Percentiles rank a stretch among this genome's conserved stretches.
phyloP scores from a whole-genome alignment of 23 tunicate species.

The Trididemnum clinides region DNA sequence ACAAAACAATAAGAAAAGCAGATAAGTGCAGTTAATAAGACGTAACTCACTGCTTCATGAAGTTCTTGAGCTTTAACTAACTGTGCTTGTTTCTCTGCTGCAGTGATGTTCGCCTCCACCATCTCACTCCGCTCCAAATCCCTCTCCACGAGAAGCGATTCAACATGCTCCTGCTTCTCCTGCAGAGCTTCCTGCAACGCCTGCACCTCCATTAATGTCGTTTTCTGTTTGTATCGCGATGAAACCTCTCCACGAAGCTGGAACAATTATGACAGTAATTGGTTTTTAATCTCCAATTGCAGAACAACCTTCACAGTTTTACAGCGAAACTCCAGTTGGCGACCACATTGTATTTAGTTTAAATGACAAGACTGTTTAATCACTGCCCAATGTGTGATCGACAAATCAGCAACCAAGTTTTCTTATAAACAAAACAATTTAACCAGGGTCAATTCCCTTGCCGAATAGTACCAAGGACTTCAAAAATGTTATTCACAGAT shows the following conservation, averaged over 20 bases:
- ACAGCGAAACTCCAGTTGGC: not conserved
- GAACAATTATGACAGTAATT: not conserved
- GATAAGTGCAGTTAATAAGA: too few species aligned
- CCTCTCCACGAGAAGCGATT: conserved; percentile 79
- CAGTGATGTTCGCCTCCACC: conserved; percentile 61
- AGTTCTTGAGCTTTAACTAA: conserved; percentile 27
- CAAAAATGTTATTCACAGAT: too few species aligned
- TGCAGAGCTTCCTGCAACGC: conserved; percentile 83
- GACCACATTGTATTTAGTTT: too few species aligned
- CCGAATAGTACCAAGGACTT: too few species aligned
- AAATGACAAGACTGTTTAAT: too few species aligned
- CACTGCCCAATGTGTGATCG: too few species aligned
- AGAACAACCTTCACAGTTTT: not conserved
- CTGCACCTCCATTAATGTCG: conserved; percentile 53
- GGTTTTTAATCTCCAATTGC: not conserved
- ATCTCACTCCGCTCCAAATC: conserved; percentile 90
- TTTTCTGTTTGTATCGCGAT: conserved; percentile 82
- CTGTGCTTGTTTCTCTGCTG: conserved; percentile 56
- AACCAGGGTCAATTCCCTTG: too few species aligned
- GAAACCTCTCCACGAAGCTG: conserved; percentile 79
- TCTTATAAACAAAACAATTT: too few species aligned
- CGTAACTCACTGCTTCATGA: conserved; percentile 44
- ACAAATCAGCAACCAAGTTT: too few species aligned
- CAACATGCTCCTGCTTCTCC: conserved; percentile 98
- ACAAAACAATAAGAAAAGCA: too few species aligned